Conservation (phyloP, 2,888 invertebrate genomes). For the Lymantria monacha region DNA sequence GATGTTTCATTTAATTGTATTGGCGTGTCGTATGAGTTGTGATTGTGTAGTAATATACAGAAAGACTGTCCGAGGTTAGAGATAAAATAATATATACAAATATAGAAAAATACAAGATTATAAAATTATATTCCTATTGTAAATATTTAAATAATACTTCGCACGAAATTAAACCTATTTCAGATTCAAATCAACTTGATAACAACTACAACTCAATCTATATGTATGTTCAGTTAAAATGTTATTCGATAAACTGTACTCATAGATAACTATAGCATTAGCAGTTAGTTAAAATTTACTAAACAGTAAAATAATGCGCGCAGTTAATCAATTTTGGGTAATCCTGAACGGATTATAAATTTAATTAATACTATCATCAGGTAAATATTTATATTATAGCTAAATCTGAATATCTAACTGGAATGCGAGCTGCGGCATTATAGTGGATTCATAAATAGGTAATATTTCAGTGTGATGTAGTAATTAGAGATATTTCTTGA, state of each 20-base stretch:
- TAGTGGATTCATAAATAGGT: neutral
- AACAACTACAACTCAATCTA: neutral
- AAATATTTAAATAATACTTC: constrained; percentile 17
- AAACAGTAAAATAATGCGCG: neutral
- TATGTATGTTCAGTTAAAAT: neutral
- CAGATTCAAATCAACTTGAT: neutral
- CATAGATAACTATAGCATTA: constrained; percentile 3
- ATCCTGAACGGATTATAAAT: neutral
- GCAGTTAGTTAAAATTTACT: constrained; percentile 10
- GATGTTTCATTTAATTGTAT: constrained; percentile 28
- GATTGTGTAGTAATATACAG: constrained; percentile 62
- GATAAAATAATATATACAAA: constrained; percentile 39
- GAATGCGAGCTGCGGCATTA: too few species aligned
- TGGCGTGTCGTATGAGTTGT: constrained; percentile 50
- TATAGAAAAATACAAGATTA: constrained; percentile 23
- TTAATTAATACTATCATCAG: neutral
- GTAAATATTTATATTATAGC: neutral
- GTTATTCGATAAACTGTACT: constrained; percentile 2
- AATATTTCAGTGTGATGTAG: constrained; percentile 36
- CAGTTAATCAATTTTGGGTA: neutral
- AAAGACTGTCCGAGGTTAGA: constrained; percentile 74
- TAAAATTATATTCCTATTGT: constrained; percentile 28
- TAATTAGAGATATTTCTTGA: constrained; percentile 26
- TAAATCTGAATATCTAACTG: too few species aligned
- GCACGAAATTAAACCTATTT: constrained; percentile 18